Evolutionary conservation across 2,797 vertebrate species (phyloP), one percentile per base, ranked within the genome.

Genomic region (Delichon dasypus): DNA sequence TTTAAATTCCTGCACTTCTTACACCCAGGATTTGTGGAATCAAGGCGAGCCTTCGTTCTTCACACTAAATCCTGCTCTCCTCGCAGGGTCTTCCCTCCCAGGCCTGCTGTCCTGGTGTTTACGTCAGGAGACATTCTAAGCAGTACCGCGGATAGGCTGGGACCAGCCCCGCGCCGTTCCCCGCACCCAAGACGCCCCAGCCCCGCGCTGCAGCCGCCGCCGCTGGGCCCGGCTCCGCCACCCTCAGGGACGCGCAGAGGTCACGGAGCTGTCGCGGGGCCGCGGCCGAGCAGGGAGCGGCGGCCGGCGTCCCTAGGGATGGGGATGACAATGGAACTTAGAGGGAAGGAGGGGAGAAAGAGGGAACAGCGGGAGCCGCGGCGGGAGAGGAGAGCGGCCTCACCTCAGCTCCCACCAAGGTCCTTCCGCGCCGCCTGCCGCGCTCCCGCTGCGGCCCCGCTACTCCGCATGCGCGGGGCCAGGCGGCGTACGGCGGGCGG

Each of bases 161-260:
- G 38, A 14, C 19, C 22, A 23, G 34, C 18, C 34, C 76, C 34
- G 12, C 47, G 15, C n/a, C 47, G 29, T 7, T 21, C 13, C 61
- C 67, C 38, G 25, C 53, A 20, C 60, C 68, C 20, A 45, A 53
- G 16, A 16, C 29, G 5, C 38, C 38, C 23, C 53, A 38, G n/a
- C 9, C 51, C 45, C 27, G 27, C 51, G 11, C 30, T 22, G 74
- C 50, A 5, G 29, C 22, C 13, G 64, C 55, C 38, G 2, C 5
- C 21, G 8, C 6, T 2, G 45, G 36, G 68, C 73, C 47, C 18
- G 47, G 30, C 32, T 14, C 61, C 57, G n/a, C 57, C 53, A 7
- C 44, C 36, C 75, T 84, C 70, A 61, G 91, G 93, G 93, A 85
- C 94, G 30, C 74, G 40, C 93, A 85, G 71, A 94, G 95, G 91